These are phyloP conservation scores for Hypotaenidia philippensis DNA, from an alignment of 2,797 vertebrate genomes.

Conservation along the genomic window DNA sequence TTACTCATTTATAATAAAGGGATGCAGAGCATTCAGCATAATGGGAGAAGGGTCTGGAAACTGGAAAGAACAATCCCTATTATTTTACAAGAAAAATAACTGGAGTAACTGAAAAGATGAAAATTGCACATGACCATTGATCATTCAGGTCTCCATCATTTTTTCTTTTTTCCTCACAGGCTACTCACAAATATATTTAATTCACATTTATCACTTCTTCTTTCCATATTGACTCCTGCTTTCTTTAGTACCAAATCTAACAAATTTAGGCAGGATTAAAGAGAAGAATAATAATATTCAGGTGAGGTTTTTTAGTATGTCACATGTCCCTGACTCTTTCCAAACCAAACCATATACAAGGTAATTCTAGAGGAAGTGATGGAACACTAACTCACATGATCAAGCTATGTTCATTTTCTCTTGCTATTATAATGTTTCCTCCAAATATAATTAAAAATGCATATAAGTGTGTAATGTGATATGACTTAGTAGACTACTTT, in stretches of 20 bases:
- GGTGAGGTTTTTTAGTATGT: neutral
- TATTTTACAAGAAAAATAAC: neutral
- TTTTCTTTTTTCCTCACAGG: neutral
- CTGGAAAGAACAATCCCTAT: neutral
- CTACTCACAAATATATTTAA: neutral
- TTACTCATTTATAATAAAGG: neutral
- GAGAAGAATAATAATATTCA: neutral
- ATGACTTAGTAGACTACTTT: slow-evolving; percentile 9
- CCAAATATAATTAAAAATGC: slow-evolving; percentile 64
- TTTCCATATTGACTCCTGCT: neutral
- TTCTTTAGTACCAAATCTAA: neutral
- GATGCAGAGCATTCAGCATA: neutral
- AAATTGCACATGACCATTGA: neutral
- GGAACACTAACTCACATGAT: slow-evolving; percentile 6
- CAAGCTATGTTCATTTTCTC: neutral
- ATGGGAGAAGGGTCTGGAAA: neutral
- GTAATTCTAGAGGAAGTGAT: neutral
- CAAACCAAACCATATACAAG: neutral
- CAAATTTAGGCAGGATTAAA: neutral
- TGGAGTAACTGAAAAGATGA: neutral
- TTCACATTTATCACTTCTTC: accelerated
- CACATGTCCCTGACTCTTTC: neutral
- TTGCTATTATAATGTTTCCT: slow-evolving; percentile 37
- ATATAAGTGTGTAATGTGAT: slow-evolving; percentile 37
- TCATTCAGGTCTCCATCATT: neutral